Percentiles rank a stretch among this genome's conserved stretches.
Conservation (phyloP, 2,888 invertebrate genomes). For the Alviniconcha strummeri region DNA sequence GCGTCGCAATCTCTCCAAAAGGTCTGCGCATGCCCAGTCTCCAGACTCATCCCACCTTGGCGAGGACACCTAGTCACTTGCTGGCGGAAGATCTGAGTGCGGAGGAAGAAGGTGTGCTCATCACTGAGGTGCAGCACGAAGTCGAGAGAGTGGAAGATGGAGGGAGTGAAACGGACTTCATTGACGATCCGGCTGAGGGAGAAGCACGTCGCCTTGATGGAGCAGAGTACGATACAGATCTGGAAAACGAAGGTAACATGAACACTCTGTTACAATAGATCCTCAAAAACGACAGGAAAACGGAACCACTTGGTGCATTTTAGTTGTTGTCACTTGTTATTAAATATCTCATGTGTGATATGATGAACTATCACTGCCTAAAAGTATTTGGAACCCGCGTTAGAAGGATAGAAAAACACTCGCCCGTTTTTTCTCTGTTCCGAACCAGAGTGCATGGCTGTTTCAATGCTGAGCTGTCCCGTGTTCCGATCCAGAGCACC, state of each 20-base stretch:
- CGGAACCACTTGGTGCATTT: too few species aligned
- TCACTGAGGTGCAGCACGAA: slow-evolving; percentile 36
- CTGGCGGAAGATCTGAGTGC: neutral
- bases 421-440: too few species aligned
- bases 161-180: neutral
- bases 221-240: slow-evolving; percentile 44
- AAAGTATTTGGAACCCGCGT: too few species aligned
- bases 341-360: too few species aligned
- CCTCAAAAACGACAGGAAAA: too few species aligned
- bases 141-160: slow-evolving; percentile 6
- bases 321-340: too few species aligned
- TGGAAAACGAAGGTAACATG: slow-evolving; percentile 37
- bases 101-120: slow-evolving; percentile 33
- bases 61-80: slow-evolving; percentile 34
- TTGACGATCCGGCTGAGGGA: slow-evolving; percentile 16
- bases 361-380: too few species aligned
- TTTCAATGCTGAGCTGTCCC: too few species aligned
- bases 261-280: too few species aligned
- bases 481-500: too few species aligned
- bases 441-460: too few species aligned
- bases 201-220: slow-evolving; percentile 28
- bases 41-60: slow-evolving; percentile 24
- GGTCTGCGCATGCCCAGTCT: slow-evolving; percentile 34
- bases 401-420: too few species aligned
- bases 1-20: neutral